Percentiles rank a stretch among this genome's conserved stretches.
Conservation (phyloP, 1,140 invertebrate species). For the Drosophila carrolli region DNA sequence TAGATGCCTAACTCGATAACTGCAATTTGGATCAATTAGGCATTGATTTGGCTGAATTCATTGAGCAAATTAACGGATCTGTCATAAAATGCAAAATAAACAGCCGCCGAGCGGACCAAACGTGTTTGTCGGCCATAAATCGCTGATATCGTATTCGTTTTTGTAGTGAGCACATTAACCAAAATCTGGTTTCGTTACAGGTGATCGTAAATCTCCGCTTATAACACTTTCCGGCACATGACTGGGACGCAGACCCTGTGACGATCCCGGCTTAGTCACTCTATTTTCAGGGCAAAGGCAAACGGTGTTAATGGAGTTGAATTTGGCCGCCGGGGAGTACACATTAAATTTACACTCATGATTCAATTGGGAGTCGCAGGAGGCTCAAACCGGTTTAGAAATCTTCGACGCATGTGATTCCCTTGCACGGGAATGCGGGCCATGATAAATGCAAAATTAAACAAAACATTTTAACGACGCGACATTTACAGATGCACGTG, state of each 20-base stretch:
- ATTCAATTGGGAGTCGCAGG: slow-evolving; percentile 47
- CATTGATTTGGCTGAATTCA: slow-evolving; percentile 53
- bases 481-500: slow-evolving; percentile 22
- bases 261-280: slow-evolving; percentile 52
- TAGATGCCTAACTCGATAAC: slow-evolving; percentile 24
- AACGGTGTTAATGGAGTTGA: slow-evolving; percentile 55
- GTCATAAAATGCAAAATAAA: slow-evolving; percentile 45
- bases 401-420: slow-evolving; percentile 50
- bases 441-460: slow-evolving; percentile 45
- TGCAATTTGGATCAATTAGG: slow-evolving; percentile 44
- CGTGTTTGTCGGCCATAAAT: slow-evolving; percentile 40
- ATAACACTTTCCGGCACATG: slow-evolving; percentile 65
- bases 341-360: slow-evolving; percentile 58
- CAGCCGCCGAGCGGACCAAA: slow-evolving; percentile 38
- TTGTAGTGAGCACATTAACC: slow-evolving; percentile 6
- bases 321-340: slow-evolving; percentile 41
- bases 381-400: slow-evolving; percentile 49
- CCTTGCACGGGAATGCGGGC: slow-evolving; percentile 22
- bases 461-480: slow-evolving; percentile 28
- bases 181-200: slow-evolving; percentile 56
- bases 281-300: slow-evolving; percentile 21
- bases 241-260: slow-evolving; percentile 27
- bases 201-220: slow-evolving; percentile 52
- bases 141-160: slow-evolving; percentile 24
- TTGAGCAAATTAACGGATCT: slow-evolving; percentile 66